These are phyloP conservation scores for Nanger granti DNA, from an alignment of 2,113 vertebrate genomes.

Conservation along the genomic window DNA sequence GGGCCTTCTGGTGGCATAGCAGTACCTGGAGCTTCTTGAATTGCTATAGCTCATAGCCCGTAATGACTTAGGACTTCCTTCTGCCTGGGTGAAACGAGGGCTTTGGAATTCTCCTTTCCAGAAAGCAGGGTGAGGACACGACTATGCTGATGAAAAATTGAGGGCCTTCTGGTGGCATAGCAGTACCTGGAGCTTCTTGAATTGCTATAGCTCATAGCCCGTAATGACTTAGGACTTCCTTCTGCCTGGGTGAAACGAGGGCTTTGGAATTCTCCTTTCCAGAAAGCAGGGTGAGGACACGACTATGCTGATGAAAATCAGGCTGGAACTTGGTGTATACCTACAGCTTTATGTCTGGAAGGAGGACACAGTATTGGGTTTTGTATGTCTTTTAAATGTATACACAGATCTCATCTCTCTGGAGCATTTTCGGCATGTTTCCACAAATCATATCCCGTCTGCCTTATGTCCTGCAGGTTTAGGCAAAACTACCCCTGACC, in stretches of 20 bases:
- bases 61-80: not conserved
- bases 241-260: fast-evolving
- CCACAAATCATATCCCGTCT: not conserved
- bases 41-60: not conserved
- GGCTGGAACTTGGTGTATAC: not conserved
- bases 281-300: not conserved
- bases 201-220: not conserved
- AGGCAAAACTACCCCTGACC: constrained; percentile 94
- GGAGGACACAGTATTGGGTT: not conserved
- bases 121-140: not conserved
- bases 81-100: not conserved
- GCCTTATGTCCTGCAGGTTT: constrained; percentile 80
- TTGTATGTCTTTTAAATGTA: not conserved
- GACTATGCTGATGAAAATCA: not conserved
- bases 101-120: not conserved
- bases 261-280: not conserved
- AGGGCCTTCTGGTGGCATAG: not conserved
- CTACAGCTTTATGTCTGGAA: not conserved
- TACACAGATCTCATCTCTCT: fast-evolving
- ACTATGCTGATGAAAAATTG: fast-evolving
- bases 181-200: not conserved
- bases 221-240: not conserved
- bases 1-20: not conserved
- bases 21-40: not conserved
- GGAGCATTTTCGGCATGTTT: fast-evolving